Base-by-base conservation (phyloP, 2,113 vertebrate genomes). In the Actinemys pallida region DNA sequence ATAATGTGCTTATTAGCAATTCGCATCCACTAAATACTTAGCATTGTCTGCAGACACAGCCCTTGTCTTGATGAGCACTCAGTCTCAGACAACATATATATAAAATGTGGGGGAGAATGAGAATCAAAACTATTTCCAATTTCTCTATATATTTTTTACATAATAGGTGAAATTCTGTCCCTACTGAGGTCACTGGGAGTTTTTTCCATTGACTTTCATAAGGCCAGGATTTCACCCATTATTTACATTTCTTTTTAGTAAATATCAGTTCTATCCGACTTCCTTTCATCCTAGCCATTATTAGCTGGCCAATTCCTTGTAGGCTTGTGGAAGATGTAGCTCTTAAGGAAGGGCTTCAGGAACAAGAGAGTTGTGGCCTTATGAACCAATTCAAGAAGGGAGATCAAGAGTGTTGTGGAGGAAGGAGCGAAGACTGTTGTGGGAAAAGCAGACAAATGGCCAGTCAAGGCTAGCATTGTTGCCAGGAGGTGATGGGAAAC, bases 381-480 rank as follows among this genome's bases (percentile, higher is more conserved):
- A 49, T 39, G 42, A 49, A 2, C 54, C 47, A n/a, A 4, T 78
- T 96, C 90, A 81, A 90, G 35, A 52, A 89, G 56, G 47, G 87
- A 92, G 84, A 56, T 29, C 35, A 45, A 83, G 25, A 72, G 39
- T 6, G 83, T 11, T 35, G 25, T 69, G 65, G 65, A 4, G 76
- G 29, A 92, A 92, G 5, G 69, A 8, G 29, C 6, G 53, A 89
- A 57, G 84, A 9, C 39, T 56, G n/a, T 8, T 56, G 9, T 5
- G 87, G 89, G 89, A 92, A 72, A 84, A 93, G 12, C 57, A 87
- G 53, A 20, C 49, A 76, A 35, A 88, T 81, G 88, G 76, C 20
- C 8, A 92, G 49, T 3, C 54, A 22, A 91, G 52, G 25, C n/a
- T 91, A 83, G 19, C 86, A 47, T 25, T 62, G 8, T 42, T 83